A percentile compares a stretch with the other conserved stretches of the same genome.
phyloP scores from a whole-genome alignment of 2,797 vertebrate genomes.

The Pseudochirops corinnae region DNA sequence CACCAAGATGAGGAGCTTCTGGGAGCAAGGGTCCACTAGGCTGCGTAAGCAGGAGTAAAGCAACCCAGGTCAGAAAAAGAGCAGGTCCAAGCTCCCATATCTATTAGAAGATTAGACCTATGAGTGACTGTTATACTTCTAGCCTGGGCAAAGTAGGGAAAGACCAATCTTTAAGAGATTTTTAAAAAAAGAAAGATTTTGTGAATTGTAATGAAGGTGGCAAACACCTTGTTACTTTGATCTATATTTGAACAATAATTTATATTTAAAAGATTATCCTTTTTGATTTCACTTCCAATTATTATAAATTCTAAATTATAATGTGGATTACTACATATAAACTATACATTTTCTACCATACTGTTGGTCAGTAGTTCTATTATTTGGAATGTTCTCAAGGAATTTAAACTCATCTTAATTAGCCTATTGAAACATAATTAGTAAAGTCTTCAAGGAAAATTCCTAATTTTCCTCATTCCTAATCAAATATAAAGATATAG shows the following conservation, averaged over 20 bases:
- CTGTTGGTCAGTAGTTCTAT: background rate
- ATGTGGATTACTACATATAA: background rate
- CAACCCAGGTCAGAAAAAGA: background rate
- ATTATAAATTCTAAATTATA: conserved; percentile 11
- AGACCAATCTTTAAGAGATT: background rate
- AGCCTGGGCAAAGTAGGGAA: background rate
- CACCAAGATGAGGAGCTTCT: background rate
- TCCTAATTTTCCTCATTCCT: background rate
- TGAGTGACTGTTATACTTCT: background rate
- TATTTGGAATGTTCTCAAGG: background rate
- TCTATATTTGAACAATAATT: conserved; percentile 7
- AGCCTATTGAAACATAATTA: background rate
- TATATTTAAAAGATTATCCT: conserved; percentile 36
- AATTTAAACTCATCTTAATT: background rate
- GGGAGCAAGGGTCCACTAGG: background rate
- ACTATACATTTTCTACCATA: background rate
- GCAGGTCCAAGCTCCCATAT: no score
- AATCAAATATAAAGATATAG: background rate
- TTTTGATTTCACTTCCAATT: conserved; percentile 24
- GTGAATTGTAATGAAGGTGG: background rate
- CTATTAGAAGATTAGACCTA: background rate
- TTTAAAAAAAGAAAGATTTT: background rate
- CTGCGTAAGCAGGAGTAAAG: background rate
- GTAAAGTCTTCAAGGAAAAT: background rate
- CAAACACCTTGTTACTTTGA: background rate